Conservation (phyloP, 2,113 vertebrate species). For the Antidorcas marsupialis region DNA sequence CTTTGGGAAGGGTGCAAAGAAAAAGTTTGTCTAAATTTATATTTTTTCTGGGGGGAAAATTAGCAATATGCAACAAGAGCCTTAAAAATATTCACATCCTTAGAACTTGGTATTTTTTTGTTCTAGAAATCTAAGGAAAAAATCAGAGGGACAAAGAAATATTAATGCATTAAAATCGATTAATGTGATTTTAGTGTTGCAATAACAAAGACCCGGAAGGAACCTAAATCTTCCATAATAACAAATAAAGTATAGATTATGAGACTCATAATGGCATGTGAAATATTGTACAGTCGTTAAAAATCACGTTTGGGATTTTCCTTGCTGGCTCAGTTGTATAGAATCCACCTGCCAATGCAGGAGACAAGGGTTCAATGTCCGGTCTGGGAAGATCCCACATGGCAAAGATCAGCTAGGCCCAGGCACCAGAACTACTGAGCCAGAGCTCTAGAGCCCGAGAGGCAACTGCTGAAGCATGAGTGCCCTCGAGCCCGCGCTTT, state of each 20-base stretch:
- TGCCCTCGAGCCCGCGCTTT: background rate
- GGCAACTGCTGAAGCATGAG: background rate
- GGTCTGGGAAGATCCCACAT: background rate
- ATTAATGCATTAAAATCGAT: background rate
- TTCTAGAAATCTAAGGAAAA: background rate
- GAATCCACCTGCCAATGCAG: background rate
- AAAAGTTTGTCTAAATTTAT: background rate
- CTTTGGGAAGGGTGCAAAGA: background rate
- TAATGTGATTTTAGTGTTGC: background rate
- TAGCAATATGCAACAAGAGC: background rate
- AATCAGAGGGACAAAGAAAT: background rate
- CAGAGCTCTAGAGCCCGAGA: background rate
- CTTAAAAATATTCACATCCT: background rate
- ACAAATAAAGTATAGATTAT: background rate
- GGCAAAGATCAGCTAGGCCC: background rate
- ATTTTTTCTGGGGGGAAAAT: background rate
- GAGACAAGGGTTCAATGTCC: background rate
- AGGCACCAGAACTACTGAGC: accelerated
- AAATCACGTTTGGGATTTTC: background rate
- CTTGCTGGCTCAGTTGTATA: background rate
- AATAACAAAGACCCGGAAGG: background rate
- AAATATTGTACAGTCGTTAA: background rate
- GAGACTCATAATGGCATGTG: background rate
- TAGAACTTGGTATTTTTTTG: background rate
- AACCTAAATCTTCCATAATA: background rate